Evolutionary conservation across 2,113 vertebrate species (phyloP), one percentile per base, ranked within the genome.

Genomic region (Tringa solitaria): DNA sequence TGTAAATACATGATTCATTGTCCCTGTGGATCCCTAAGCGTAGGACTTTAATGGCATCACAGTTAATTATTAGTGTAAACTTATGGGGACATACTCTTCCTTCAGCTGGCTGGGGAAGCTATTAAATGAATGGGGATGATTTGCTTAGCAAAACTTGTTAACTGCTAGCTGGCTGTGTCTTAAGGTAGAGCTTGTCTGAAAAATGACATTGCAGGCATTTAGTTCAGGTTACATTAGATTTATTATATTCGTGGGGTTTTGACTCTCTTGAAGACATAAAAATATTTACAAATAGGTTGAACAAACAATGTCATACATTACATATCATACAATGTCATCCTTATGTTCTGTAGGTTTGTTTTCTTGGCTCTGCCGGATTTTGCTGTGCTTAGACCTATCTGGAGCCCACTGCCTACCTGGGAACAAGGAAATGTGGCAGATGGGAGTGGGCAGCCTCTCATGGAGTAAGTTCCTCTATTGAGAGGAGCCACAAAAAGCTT

Each of bases 11-110:
- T 73, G 67, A 92, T 80, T 93, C 70, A 78, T 87, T 67, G 59
- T 87, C 89, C 68, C 86, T 74, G 12, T 73, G 63, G 84, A 93
- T 37, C 56, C 30, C 24, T 53, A 56, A 88, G 41, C 28, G 65
- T 33, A 83, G 56, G 50, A 9, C 45, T 89, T 91, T 84, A 83
- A 80, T 82, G 79, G 59, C 72, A 77, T 87, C 43, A 81, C 63
- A 50, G 74, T 82, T 96, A 91, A 92, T 96, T 94, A 89, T 80
- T 93, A 92, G 61, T 87, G 35, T 53, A 48, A 59, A 53, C 17
- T 90, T 93, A 80, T 81, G 28, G 27, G 60, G 74, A 81, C 24
- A 9, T 63, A 48, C 65, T 93, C 83, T 90, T 90, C 41, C 73
- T 80, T 69, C 63, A 60, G 50, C 45, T 77, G 43, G 17, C 65